Percentiles rank a stretch among this genome's conserved stretches.
Conservation (phyloP, 2,888 invertebrate species). For the Microctonus aethiopoides region DNA sequence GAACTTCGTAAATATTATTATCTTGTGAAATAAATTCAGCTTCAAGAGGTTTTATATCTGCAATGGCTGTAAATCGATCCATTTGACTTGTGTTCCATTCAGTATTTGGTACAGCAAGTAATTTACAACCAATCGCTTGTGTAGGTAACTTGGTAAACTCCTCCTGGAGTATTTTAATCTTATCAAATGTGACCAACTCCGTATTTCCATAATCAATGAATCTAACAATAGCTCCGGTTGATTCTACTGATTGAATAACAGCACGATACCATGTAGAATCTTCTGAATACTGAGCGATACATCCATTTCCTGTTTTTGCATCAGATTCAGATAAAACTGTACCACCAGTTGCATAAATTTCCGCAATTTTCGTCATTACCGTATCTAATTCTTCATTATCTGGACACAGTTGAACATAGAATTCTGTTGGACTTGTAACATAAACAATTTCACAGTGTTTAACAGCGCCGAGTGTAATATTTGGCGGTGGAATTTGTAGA, state of each 20-base stretch:
- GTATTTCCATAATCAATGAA: conserved; percentile 81
- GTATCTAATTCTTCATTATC: conserved; percentile 52
- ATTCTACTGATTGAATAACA: conserved; percentile 66
- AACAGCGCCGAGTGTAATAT: conserved; percentile 49
- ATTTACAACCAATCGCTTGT: conserved; percentile 63
- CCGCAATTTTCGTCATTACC: conserved; percentile 55
- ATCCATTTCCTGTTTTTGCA: conserved; percentile 47
- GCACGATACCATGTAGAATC: conserved; percentile 82
- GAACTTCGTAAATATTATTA: conserved; percentile 52
- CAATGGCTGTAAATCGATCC: conserved; percentile 45
- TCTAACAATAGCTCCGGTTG: conserved; percentile 69
- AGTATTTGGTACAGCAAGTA: conserved; percentile 53
- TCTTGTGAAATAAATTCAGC: conserved; percentile 55
- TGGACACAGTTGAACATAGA: conserved; percentile 58
- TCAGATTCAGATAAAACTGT: conserved; percentile 44
- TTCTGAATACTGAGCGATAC: conserved; percentile 59
- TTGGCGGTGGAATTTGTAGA: conserved; percentile 42
- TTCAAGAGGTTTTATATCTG: conserved; percentile 50
- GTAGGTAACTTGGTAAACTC: conserved; percentile 57
- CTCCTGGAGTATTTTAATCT: conserved; percentile 65
- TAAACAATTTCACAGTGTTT: conserved; percentile 57
- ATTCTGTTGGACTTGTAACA: conserved; percentile 52
- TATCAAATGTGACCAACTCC: conserved; percentile 70
- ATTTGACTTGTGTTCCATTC: conserved; percentile 45
- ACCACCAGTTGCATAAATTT: conserved; percentile 51